A percentile compares a stretch with the other conserved stretches of the same genome.
These are phyloP conservation scores for Cheilosia vernalis DNA, from an alignment of 2,888 invertebrate genomes.

Conservation along the genomic window DNA sequence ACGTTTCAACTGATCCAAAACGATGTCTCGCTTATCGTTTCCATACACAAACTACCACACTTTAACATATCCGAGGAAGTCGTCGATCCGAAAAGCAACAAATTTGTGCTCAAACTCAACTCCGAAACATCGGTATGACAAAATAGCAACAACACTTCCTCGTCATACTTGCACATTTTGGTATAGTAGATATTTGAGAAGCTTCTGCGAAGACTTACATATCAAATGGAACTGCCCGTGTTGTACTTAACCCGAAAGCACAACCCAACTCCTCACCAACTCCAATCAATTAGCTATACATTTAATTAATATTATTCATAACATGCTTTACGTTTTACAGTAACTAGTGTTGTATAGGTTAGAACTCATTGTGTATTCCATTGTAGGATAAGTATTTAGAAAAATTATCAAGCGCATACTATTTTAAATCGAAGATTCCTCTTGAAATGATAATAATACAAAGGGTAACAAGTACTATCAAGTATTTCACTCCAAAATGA, in stretches of 20 bases:
- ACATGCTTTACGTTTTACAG: conserved; percentile 57
- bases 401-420: conserved; percentile 65
- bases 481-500: conserved; percentile 49
- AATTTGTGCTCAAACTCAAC: conserved; percentile 96
- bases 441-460: conserved; percentile 69
- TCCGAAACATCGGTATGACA: conserved; percentile 98
- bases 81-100: conserved; percentile 97
- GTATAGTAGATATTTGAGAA: conserved; percentile 76
- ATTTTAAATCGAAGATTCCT: conserved; percentile 70
- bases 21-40: conserved; percentile 95
- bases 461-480: conserved; percentile 23
- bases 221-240: conserved; percentile 42
- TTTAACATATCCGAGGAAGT: conserved; percentile 98
- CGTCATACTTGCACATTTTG: conserved; percentile 82
- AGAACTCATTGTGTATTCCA: conserved; percentile 68
- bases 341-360: conserved; percentile 53
- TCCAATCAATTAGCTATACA: conserved; percentile 48
- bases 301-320: conserved; percentile 34
- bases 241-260: conserved; percentile 52
- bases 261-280: conserved; percentile 43
- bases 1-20: conserved; percentile 96
- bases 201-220: conserved; percentile 54
- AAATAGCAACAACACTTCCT: conserved; percentile 81
- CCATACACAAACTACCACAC: conserved; percentile 93
- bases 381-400: conserved; percentile 63